These are phyloP conservation scores for Saccostrea glomerata DNA, from an alignment of 1,140 invertebrate species.

Conservation along the genomic window DNA sequence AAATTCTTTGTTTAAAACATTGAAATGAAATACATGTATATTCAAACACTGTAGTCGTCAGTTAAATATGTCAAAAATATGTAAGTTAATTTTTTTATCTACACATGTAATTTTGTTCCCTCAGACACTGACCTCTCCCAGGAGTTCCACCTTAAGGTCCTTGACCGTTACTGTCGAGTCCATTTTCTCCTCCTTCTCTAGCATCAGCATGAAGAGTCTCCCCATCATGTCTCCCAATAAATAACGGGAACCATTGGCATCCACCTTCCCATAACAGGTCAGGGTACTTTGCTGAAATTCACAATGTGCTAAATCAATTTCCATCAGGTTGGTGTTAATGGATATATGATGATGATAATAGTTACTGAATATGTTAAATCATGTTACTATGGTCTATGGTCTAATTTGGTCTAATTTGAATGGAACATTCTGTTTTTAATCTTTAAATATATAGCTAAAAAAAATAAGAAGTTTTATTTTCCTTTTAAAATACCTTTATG, in stretches of 20 bases:
- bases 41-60: not conserved
- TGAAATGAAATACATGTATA: not conserved
- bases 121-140: conserved; percentile 83
- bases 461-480: too few relatives aligned
- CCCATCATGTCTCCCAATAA: conserved; percentile 96
- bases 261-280: conserved; percentile 96
- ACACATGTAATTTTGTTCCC: too few relatives aligned
- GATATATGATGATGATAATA: too few relatives aligned
- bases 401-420: too few relatives aligned
- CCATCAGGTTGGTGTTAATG: not conserved
- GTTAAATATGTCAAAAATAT: too few relatives aligned
- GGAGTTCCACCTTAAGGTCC: conserved; percentile 92
- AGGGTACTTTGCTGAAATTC: conserved; percentile 91
- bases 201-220: conserved; percentile 96
- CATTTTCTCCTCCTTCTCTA: conserved; percentile 90
- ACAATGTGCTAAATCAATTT: not conserved
- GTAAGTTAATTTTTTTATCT: too few relatives aligned
- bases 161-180: conserved; percentile 89
- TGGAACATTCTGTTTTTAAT: too few relatives aligned
- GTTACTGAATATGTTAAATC: too few relatives aligned
- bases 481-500: too few relatives aligned
- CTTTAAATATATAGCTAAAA: too few relatives aligned
- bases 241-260: conserved; percentile 93
- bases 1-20: not conserved
- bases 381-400: too few relatives aligned